Percentiles rank a stretch among this genome's conserved stretches.
Evolutionary conservation across 2,888 invertebrate species (phyloP).

Genomic region (Nomada goodeniana): DNA sequence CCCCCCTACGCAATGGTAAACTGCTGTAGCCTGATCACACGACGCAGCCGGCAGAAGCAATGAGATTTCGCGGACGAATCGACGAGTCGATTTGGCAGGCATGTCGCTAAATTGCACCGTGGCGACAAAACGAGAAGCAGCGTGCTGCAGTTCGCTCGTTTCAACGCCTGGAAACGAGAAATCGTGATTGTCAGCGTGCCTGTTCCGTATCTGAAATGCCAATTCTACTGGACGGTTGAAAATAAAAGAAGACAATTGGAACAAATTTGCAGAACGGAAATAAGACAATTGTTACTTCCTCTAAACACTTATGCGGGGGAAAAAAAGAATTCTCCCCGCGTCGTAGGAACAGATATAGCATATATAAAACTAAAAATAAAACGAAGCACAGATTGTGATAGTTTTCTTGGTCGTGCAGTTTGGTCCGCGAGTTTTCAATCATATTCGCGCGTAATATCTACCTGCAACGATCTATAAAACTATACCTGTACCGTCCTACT

Average conservation of each 20-base stretch:
- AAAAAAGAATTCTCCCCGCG: no score
- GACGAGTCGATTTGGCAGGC: conserved; percentile 63
- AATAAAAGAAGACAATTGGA: neutral
- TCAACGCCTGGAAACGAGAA: conserved; percentile 52
- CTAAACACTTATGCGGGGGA: no score
- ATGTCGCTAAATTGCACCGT: conserved; percentile 51
- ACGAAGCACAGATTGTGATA: no score
- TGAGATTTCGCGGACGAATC: conserved; percentile 64
- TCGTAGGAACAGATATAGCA: no score
- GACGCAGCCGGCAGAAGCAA: conserved; percentile 52
- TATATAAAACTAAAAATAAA: no score
- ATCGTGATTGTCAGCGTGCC: conserved; percentile 51
- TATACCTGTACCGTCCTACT: no score
- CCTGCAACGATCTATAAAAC: no score
- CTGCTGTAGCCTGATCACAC: conserved; percentile 49
- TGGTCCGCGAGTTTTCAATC: no score
- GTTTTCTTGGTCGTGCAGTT: no score
- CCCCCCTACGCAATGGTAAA: conserved; percentile 26
- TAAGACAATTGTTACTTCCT: neutral
- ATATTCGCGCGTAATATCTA: no score
- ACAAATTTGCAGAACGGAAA: neutral
- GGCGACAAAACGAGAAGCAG: conserved; percentile 49
- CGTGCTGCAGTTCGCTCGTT: conserved; percentile 30
- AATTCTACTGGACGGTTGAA: conserved; percentile 31
- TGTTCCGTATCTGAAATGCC: conserved; percentile 40